A percentile compares a stretch with the other conserved stretches of the same genome.
phyloP scores from a whole-genome alignment of 2,888 invertebrate species.

The Nemurella pictetii region DNA sequence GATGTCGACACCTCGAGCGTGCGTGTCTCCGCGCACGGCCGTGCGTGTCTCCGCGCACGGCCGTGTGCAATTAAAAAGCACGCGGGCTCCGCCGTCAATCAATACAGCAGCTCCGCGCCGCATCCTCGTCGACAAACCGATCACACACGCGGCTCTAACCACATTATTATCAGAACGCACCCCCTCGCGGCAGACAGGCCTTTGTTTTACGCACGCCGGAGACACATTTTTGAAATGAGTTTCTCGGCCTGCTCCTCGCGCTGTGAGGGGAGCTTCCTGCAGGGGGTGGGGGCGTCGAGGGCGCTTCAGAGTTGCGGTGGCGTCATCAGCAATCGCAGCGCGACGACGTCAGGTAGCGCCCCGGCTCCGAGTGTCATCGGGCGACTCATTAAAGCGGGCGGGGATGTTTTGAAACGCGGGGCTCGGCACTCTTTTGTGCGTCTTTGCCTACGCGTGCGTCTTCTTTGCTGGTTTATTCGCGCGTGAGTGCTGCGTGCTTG shows the following conservation, averaged over 20 bases:
- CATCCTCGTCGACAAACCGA: neutral
- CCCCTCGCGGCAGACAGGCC: neutral
- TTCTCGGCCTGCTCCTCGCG: neutral
- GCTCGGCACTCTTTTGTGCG: neutral
- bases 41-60: too few species aligned
- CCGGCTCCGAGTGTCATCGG: neutral
- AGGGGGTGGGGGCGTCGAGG: neutral
- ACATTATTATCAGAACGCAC: neutral
- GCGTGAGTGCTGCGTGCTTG: too few species aligned
- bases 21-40: too few species aligned
- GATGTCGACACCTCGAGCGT: too few species aligned
- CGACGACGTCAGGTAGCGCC: neutral
- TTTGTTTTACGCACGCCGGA: neutral
- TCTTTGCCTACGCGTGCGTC: too few species aligned
- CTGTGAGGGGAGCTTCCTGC: neutral
- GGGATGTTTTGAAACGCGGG: too few species aligned
- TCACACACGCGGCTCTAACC: neutral
- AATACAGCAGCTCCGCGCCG: too few species aligned
- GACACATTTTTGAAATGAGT: neutral
- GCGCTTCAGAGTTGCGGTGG: neutral
- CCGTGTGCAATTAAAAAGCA: neutral
- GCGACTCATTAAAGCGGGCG: neutral
- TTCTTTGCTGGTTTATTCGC: too few species aligned
- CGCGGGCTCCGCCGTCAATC: neutral
- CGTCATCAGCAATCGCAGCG: neutral